A percentile compares a stretch with the other conserved stretches of the same genome.
phyloP scores from a whole-genome alignment of 2,888 invertebrate genomes.

The Drosophila parthenogenetica region DNA sequence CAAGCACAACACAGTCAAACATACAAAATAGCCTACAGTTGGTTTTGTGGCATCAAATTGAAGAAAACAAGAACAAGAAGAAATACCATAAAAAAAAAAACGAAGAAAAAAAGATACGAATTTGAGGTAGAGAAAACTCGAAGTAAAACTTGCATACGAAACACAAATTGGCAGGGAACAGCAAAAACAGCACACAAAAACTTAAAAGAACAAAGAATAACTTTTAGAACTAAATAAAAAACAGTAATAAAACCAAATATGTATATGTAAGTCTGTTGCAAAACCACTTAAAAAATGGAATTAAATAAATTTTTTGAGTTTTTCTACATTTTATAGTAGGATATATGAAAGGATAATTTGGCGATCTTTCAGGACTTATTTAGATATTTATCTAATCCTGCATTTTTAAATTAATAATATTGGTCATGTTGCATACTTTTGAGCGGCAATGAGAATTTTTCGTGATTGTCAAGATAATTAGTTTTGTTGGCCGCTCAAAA shows the following conservation, averaged over 20 bases:
- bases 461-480: no score
- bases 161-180: constrained; percentile 32
- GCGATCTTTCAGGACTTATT: background rate
- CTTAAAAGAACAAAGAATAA: constrained; percentile 18
- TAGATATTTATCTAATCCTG: background rate
- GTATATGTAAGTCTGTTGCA: background rate
- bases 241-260: background rate
- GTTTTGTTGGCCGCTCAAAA: background rate
- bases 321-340: background rate
- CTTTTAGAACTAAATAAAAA: constrained; percentile 14
- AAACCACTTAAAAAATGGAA: constrained; percentile 2
- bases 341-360: background rate
- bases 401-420: background rate
- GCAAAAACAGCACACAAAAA: constrained; percentile 18
- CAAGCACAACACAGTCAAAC: constrained; percentile 7
- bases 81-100: constrained; percentile 4
- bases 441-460: background rate
- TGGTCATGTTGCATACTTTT: background rate
- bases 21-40: constrained; percentile 40
- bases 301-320: constrained; percentile 1
- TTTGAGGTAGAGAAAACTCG: constrained; percentile 38
- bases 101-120: constrained; percentile 3
- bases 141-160: constrained; percentile 36
- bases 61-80: constrained; percentile 29
- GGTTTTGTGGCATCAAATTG: constrained; percentile 58